A percentile compares a stretch with the other conserved stretches of the same genome.
These are phyloP conservation scores for Chrysemys picta DNA, from an alignment of 2,113 vertebrate genomes.

Conservation along the genomic window DNA sequence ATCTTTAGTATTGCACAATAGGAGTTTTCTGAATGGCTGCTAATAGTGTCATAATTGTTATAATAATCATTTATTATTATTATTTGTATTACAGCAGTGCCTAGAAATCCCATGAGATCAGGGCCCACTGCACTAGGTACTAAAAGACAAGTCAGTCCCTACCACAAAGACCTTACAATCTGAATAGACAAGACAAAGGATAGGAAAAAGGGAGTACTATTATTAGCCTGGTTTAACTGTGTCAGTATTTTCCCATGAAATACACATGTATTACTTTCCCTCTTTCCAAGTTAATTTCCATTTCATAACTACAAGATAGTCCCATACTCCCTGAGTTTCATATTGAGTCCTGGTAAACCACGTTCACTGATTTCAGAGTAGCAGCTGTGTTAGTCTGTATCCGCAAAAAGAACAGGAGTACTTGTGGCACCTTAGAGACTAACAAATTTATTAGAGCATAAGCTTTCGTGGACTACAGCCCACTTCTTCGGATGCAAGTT, in stretches of 20 bases:
- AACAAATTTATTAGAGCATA: no score
- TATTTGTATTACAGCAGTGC: background rate
- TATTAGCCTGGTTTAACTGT: background rate
- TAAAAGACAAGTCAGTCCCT: background rate
- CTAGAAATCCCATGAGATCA: background rate
- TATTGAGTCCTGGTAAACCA: background rate
- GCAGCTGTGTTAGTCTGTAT: no score
- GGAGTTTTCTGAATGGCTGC: background rate
- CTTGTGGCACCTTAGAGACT: no score
- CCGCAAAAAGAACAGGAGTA: no score
- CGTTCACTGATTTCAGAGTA: no score
- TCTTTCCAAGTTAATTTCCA: conserved; percentile 14
- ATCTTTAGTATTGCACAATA: background rate
- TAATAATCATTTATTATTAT: background rate
- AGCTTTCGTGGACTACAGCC: no score
- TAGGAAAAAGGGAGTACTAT: background rate
- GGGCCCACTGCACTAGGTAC: background rate
- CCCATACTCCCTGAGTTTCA: background rate
- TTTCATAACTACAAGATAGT: background rate
- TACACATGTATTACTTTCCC: background rate
- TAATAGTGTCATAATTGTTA: background rate
- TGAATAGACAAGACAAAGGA: background rate
- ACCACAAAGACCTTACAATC: background rate
- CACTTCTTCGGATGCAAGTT: no score
- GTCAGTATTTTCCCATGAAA: background rate